These are phyloP conservation scores for Eudemis profundana DNA, from an alignment of 2,888 invertebrate genomes.

Conservation along the genomic window DNA sequence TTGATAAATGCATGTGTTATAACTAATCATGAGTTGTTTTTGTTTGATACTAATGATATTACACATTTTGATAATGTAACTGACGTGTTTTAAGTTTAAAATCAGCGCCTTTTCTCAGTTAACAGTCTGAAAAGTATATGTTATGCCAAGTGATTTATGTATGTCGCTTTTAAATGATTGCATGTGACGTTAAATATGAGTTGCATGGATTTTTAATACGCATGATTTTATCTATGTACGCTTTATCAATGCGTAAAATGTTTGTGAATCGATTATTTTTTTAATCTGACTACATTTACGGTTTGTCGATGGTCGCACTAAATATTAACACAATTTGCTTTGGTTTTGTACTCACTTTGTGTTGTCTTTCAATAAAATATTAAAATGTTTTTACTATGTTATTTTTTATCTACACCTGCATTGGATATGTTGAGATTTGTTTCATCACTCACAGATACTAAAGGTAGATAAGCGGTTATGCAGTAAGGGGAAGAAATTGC, in stretches of 20 bases:
- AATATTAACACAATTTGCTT: slow-evolving; percentile 35
- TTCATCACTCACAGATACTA: too few species aligned
- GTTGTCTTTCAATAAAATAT: slow-evolving; percentile 31
- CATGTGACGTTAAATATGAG: background rate
- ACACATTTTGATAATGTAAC: background rate
- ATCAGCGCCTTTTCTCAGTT: too few species aligned
- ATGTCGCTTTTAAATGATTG: background rate
- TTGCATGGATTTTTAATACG: slow-evolving; percentile 10
- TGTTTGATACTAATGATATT: slow-evolving; percentile 32
- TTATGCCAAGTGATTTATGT: background rate
- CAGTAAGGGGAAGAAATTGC: too few species aligned
- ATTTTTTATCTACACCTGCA: slow-evolving; percentile 15
- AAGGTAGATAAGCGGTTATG: too few species aligned
- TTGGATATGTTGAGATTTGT: background rate
- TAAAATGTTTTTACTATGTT: slow-evolving; percentile 15
- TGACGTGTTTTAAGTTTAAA: too few species aligned
- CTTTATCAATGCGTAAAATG: slow-evolving; percentile 8
- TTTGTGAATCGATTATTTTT: slow-evolving; percentile 17
- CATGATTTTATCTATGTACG: slow-evolving; percentile 27
- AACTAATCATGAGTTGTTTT: slow-evolving; percentile 30
- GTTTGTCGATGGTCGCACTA: slow-evolving; percentile 29
- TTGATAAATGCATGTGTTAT: slow-evolving; percentile 34
- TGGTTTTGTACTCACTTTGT: slow-evolving; percentile 43
- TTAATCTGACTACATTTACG: slow-evolving; percentile 14
- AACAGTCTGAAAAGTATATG: too few species aligned